These are phyloP conservation scores for Rhamnusium bicolor DNA, from an alignment of 2,888 invertebrate genomes.

Conservation along the genomic window DNA sequence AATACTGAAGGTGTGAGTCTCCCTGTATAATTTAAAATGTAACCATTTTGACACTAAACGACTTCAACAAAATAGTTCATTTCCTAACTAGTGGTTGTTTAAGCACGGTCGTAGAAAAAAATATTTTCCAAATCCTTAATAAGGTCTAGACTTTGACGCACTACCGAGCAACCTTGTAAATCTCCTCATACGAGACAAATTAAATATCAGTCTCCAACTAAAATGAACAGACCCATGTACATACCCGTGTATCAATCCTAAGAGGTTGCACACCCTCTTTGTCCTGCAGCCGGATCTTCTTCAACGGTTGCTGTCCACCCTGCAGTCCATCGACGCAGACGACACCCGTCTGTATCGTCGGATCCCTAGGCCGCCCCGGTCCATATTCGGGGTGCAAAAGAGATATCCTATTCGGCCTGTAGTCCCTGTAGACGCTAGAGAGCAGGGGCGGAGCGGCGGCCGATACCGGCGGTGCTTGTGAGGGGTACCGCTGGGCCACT, in stretches of 20 bases:
- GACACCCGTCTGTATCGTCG: conserved; percentile 51
- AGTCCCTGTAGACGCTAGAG: conserved; percentile 72
- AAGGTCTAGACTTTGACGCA: no score
- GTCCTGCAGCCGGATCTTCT: conserved; percentile 78
- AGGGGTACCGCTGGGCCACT: conserved; percentile 65
- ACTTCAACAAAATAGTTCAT: no score
- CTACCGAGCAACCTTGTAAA: no score
- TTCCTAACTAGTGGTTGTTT: no score
- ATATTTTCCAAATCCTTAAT: no score
- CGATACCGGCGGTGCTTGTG: conserved; percentile 70
- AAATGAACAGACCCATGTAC: conserved; percentile 34
- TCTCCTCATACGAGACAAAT: no score
- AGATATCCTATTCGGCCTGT: conserved; percentile 77
- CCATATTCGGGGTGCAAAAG: conserved; percentile 75
- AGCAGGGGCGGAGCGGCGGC: conserved; percentile 59
- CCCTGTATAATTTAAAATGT: no score
- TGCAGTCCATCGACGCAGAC: conserved; percentile 49
- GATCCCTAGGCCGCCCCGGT: conserved; percentile 58
- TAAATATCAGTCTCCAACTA: no score
- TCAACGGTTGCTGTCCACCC: conserved; percentile 77
- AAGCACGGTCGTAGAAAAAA: no score
- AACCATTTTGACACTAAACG: no score
- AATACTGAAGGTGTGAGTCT: no score
- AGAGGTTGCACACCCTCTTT: conserved; percentile 74
- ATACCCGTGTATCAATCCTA: conserved; percentile 79